A percentile compares a stretch with the other conserved stretches of the same genome.
Evolutionary conservation across 2,797 vertebrate genomes (phyloP).

Genomic region (Sebastes ruberrimus): DNA sequence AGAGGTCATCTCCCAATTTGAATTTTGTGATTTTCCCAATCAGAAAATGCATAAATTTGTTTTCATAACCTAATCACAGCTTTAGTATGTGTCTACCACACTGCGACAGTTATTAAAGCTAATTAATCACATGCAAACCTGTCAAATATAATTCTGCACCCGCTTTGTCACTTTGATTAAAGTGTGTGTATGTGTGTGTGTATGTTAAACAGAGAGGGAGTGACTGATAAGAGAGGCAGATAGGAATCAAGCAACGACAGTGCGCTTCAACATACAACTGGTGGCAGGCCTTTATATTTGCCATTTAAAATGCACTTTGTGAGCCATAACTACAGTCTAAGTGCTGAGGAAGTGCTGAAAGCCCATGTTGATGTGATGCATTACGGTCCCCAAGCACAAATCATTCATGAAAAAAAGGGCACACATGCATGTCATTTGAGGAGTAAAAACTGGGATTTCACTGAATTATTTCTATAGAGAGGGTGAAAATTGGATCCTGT

Average conservation of each 20-base stretch:
- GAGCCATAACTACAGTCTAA: constrained; percentile 58
- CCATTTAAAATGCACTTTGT: constrained; percentile 72
- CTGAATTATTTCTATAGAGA: constrained; percentile 70
- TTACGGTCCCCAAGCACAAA: constrained; percentile 73
- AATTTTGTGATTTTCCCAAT: constrained; percentile 72
- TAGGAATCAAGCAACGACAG: constrained; percentile 32
- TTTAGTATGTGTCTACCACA: constrained; percentile 62
- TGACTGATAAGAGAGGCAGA: background rate
- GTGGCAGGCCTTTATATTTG: constrained; percentile 56
- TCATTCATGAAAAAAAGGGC: constrained; percentile 74
- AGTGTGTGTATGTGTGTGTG: constrained; percentile 22
- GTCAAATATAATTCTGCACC: constrained; percentile 64
- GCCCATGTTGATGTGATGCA: constrained; percentile 69
- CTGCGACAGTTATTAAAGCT: constrained; percentile 74
- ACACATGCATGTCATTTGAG: constrained; percentile 66
- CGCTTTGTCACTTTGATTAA: constrained; percentile 77
- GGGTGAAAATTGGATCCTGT: constrained; percentile 20
- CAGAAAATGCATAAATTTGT: constrained; percentile 80
- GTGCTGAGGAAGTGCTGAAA: constrained; percentile 66
- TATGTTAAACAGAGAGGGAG: constrained; percentile 5
- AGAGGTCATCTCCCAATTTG: constrained; percentile 47
- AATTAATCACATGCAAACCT: constrained; percentile 82
- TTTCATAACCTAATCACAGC: constrained; percentile 74
- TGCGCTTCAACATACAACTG: constrained; percentile 40
- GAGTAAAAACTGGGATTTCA: constrained; percentile 67